These are phyloP conservation scores for Herpetotheres cachinnans DNA, from an alignment of 2,113 vertebrate species.

Conservation along the genomic window DNA sequence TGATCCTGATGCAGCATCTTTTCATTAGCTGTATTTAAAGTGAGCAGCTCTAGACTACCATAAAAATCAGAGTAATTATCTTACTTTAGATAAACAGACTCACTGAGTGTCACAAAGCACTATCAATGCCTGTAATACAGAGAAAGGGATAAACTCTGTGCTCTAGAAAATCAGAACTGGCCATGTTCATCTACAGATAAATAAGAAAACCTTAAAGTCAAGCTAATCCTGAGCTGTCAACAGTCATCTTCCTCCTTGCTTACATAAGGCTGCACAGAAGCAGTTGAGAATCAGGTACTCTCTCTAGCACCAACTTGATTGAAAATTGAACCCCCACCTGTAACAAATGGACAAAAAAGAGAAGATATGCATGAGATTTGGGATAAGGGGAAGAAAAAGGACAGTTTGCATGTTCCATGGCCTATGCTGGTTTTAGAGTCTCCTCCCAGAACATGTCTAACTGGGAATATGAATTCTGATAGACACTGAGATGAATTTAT, in stretches of 20 bases:
- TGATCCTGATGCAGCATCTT: neutral
- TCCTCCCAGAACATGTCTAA: neutral
- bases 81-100: neutral
- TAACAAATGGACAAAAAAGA: neutral
- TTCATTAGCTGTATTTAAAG: neutral
- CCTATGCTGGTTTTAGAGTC: neutral
- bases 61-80: neutral
- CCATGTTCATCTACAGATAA: neutral
- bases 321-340: neutral
- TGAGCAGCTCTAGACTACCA: neutral
- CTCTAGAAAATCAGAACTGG: neutral
- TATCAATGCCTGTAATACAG: neutral
- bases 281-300: neutral
- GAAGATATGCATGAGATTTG: neutral
- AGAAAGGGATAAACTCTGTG: neutral
- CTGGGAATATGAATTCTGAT: neutral
- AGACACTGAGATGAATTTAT: neutral
- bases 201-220: neutral
- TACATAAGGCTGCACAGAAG: neutral
- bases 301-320: neutral
- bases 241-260: neutral
- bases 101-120: neutral
- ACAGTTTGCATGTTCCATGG: neutral
- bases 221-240: neutral
- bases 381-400: neutral